A percentile compares a stretch with the other conserved stretches of the same genome.
Evolutionary conservation across 2,797 vertebrate genomes (phyloP).

Genomic region (Astyanax mexicanus): DNA sequence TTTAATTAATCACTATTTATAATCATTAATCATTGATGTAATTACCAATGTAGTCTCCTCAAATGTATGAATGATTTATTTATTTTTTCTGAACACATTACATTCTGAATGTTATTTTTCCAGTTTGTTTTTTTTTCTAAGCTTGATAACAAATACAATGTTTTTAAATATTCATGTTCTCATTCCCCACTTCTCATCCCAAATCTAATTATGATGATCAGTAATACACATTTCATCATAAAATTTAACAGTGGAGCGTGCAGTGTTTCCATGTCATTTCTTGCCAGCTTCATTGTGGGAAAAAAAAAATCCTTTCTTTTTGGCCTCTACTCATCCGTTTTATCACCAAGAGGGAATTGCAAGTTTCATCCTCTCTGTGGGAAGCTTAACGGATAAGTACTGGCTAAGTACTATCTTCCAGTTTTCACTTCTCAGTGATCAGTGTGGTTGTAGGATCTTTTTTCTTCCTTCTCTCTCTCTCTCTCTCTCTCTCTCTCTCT

Average conservation of each 20-base stretch:
- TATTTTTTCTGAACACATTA: conserved; percentile 24
- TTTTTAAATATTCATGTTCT: conserved; percentile 28
- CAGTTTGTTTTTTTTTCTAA: conserved; percentile 21
- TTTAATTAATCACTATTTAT: conserved; percentile 2
- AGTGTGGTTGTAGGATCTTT: conserved; percentile 17
- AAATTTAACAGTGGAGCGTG: neutral
- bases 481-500: conserved; percentile 9
- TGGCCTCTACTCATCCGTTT: conserved; percentile 26
- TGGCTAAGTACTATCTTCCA: conserved; percentile 29
- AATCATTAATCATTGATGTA: no score
- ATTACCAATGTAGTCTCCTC: neutral
- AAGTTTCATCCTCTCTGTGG: conserved; percentile 24
- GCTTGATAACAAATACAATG: conserved; percentile 17
- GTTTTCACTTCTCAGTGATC: conserved; percentile 20
- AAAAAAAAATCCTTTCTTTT: conserved; percentile 9
- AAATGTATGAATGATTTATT: conserved; percentile 20
- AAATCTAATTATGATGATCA: conserved; percentile 21
- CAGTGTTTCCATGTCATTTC: neutral
- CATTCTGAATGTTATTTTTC: conserved; percentile 14
- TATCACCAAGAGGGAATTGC: conserved; percentile 29
- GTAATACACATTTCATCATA: conserved; percentile 17
- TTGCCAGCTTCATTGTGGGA: neutral
- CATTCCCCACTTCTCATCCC: conserved; percentile 20
- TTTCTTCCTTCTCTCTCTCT: neutral
- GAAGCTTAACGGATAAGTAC: conserved; percentile 33